These are phyloP conservation scores for Polymixis flavicincta DNA, from an alignment of 2,888 invertebrate species.

Conservation along the genomic window DNA sequence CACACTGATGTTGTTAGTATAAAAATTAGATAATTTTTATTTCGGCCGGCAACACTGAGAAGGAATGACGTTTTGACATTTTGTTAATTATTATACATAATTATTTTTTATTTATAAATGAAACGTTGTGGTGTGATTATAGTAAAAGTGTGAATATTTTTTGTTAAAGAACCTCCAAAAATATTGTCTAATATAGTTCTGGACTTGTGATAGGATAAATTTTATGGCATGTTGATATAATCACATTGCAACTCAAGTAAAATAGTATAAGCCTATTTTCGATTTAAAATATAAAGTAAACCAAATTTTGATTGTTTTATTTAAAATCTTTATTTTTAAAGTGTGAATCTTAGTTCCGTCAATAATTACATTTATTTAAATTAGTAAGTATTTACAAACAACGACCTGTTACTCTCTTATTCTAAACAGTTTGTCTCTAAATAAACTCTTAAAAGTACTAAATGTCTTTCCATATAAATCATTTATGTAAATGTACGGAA, in stretches of 20 bases:
- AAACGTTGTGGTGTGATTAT: slow-evolving; percentile 84
- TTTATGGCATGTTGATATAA: slow-evolving; percentile 74
- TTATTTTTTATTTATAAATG: slow-evolving; percentile 83
- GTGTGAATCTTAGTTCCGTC: neutral
- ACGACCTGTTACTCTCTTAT: neutral
- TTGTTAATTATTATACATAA: slow-evolving; percentile 81
- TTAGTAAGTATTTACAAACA: neutral
- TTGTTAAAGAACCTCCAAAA: slow-evolving; percentile 64
- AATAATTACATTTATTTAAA: neutral
- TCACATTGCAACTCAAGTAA: slow-evolving; percentile 84
- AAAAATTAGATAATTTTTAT: slow-evolving; percentile 63
- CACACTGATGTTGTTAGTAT: slow-evolving; percentile 67
- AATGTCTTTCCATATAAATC: neutral
- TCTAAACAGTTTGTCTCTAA: slow-evolving; percentile 1
- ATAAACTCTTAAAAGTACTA: neutral
- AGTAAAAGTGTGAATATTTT: slow-evolving; percentile 63
- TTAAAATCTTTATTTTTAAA: slow-evolving; percentile 32
- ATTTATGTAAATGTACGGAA: no score
- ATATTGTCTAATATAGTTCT: slow-evolving; percentile 59
- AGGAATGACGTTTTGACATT: slow-evolving; percentile 80
- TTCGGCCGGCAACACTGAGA: slow-evolving; percentile 75
- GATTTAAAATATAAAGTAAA: slow-evolving; percentile 86
- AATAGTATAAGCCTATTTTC: slow-evolving; percentile 89
- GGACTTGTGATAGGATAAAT: slow-evolving; percentile 70
- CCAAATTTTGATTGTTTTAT: slow-evolving; percentile 71